Evolutionary conservation across 2,888 invertebrate genomes (phyloP).

Genomic region (Diaprepes abbreviatus): DNA sequence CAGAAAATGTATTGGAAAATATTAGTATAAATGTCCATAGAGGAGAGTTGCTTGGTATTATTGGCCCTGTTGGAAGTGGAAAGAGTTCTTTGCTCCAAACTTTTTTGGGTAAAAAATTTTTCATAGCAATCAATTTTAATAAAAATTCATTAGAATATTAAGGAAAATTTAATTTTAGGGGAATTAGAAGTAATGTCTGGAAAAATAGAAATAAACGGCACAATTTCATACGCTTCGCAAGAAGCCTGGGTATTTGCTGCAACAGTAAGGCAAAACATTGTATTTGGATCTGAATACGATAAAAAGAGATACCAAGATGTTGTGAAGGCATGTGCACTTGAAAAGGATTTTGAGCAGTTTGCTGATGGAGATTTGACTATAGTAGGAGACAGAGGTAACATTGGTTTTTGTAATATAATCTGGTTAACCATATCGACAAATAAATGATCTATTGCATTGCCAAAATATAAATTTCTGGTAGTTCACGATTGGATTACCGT

Average conservation of each 20-base stretch:
- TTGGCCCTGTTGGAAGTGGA: slow-evolving; percentile 74
- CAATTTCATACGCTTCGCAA: slow-evolving; percentile 82
- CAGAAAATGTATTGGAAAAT: slow-evolving; percentile 62
- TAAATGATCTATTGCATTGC: too few relatives aligned
- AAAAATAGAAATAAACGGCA: slow-evolving; percentile 74
- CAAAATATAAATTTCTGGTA: too few relatives aligned
- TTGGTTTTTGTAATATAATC: too few relatives aligned
- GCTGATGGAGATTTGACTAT: slow-evolving; percentile 80
- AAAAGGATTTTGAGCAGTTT: slow-evolving; percentile 81
- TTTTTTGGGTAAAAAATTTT: slow-evolving; percentile 69
- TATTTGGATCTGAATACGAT: slow-evolving; percentile 82
- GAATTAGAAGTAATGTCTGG: slow-evolving; percentile 75
- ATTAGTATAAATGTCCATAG: slow-evolving; percentile 59
- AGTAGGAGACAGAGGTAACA: slow-evolving; percentile 78
- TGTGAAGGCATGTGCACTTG: slow-evolving; percentile 77
- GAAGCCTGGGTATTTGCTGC: slow-evolving; percentile 88
- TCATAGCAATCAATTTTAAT: too few relatives aligned
- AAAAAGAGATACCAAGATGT: slow-evolving; percentile 73
- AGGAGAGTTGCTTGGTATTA: slow-evolving; percentile 69
- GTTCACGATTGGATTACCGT: too few relatives aligned
- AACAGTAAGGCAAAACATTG: slow-evolving; percentile 86
- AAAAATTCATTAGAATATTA: too few relatives aligned
- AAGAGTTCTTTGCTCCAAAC: slow-evolving; percentile 80
- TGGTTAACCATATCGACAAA: too few relatives aligned
- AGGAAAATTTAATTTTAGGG: slow-evolving; percentile 63